phyloP scores from a whole-genome alignment of 2,113 vertebrate species.

The Archocentrus centrarchus region DNA sequence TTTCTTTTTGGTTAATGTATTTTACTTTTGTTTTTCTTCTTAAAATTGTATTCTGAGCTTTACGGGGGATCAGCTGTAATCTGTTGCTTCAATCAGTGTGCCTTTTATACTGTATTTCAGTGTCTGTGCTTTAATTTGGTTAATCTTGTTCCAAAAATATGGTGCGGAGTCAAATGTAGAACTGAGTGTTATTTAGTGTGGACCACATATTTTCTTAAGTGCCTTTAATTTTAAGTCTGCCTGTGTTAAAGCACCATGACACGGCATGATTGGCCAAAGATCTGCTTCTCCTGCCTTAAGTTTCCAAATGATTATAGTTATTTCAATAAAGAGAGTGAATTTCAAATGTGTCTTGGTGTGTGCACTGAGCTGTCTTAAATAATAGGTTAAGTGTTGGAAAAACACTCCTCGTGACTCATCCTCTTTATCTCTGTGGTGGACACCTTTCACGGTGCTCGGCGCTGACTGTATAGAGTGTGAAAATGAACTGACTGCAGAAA shows the following conservation, averaged over 20 bases:
- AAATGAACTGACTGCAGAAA: conserved; percentile 17
- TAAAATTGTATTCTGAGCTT: conserved; percentile 5
- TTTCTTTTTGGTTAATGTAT: conserved; percentile 17
- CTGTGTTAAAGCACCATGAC: conserved; percentile 38
- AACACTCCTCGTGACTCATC: conserved; percentile 44
- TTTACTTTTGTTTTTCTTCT: conserved; percentile 2
- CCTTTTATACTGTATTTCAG: conserved; percentile 41
- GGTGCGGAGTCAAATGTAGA: conserved; percentile 2
- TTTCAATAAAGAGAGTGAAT: conserved; percentile 71
- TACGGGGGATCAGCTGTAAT: conserved; percentile 5
- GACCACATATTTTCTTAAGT: conserved; percentile 57
- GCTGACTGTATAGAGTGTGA: conserved; percentile 25
- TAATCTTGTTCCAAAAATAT: conserved; percentile 11
- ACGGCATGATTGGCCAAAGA: conserved; percentile 49
- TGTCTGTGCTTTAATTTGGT: conserved; percentile 16
- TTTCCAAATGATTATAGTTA: conserved; percentile 58
- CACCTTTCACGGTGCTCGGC: conserved; percentile 4
- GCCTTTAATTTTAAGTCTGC: conserved; percentile 66
- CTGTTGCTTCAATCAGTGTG: conserved; percentile 34
- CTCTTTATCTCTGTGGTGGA: conserved; percentile 32
- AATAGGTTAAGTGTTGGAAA: conserved; percentile 6
- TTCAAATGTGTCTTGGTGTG: background rate
- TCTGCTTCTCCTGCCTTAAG: conserved; percentile 52
- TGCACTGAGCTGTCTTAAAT: background rate
- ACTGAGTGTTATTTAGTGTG: conserved; percentile 9